Evolutionary conservation across 30 jellyfish, hydroid and myxozoan species (phyloP).

Genomic region (Morbakka virulenta): DNA sequence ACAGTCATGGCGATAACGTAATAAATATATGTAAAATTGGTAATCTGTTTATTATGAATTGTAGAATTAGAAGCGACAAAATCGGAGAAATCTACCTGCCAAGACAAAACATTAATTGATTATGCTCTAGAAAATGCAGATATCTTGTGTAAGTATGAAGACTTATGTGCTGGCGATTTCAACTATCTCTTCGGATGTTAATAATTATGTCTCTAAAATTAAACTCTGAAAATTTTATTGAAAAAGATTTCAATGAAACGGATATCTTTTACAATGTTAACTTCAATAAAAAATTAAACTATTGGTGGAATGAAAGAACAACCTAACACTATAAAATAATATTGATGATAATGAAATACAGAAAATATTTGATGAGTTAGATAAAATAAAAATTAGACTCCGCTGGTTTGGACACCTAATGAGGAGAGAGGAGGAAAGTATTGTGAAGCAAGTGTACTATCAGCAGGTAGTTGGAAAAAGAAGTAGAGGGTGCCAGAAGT

Average conservation of each 20-base stretch:
- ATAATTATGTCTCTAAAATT: neutral
- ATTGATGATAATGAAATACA: neutral
- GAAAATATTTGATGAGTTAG: too few relatives aligned
- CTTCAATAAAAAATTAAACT: neutral
- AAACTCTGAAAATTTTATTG: neutral
- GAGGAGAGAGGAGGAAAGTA: too few relatives aligned
- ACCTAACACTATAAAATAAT: neutral
- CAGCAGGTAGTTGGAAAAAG: too few relatives aligned
- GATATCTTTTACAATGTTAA: neutral
- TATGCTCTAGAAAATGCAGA: conserved; percentile 20
- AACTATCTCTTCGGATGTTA: neutral
- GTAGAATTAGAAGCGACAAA: neutral
- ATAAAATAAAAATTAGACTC: neutral
- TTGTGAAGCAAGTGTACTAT: too few relatives aligned
- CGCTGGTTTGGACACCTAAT: too few relatives aligned
- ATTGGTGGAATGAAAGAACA: conserved; percentile 10
- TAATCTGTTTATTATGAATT: conserved; percentile 19
- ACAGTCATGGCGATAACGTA: too few relatives aligned
- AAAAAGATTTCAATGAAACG: neutral
- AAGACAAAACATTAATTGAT: conserved; percentile 9
- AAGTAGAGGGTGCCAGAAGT: too few relatives aligned
- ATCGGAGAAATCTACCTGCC: conserved; percentile 20
- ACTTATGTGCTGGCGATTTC: neutral
- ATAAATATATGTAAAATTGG: too few relatives aligned
- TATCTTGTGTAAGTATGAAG: conserved; percentile 2